A percentile compares a stretch with the other conserved stretches of the same genome.
These are phyloP conservation scores for Noctua comes DNA, from an alignment of 2,888 invertebrate species.

Conservation along the genomic window DNA sequence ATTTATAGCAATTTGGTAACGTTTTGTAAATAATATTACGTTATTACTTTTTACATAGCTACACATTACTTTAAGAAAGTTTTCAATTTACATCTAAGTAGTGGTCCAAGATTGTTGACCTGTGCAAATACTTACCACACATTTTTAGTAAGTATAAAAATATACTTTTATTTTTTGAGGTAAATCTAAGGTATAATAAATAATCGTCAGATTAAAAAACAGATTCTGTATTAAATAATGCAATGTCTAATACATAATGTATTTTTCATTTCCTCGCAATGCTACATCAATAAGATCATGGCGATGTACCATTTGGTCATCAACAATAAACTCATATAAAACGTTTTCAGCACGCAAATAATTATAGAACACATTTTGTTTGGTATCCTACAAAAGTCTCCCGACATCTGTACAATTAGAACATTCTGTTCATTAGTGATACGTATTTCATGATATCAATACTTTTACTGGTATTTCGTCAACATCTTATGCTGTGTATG, in stretches of 20 bases:
- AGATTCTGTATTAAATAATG: constrained; percentile 45
- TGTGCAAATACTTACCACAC: constrained; percentile 62
- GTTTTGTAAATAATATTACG: constrained; percentile 73
- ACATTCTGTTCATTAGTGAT: constrained; percentile 47
- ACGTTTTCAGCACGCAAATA: constrained; percentile 56
- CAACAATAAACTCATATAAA: constrained; percentile 52
- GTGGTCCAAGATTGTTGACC: constrained; percentile 69
- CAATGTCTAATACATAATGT: constrained; percentile 56
- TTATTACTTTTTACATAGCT: constrained; percentile 60
- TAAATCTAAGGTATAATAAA: constrained; percentile 57
- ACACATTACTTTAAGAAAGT: constrained; percentile 55
- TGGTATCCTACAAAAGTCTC: constrained; percentile 49
- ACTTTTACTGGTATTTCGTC: constrained; percentile 65
- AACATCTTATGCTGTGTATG: constrained; percentile 51
- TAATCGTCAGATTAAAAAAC: constrained; percentile 44
- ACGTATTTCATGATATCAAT: constrained; percentile 64
- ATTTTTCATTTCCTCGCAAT: constrained; percentile 31
- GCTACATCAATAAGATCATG: constrained; percentile 30
- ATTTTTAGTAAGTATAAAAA: constrained; percentile 64
- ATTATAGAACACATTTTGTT: constrained; percentile 58
- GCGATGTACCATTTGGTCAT: constrained; percentile 37
- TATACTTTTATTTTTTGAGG: constrained; percentile 53
- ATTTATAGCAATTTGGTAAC: constrained; percentile 82
- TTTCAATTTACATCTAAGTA: constrained; percentile 57
- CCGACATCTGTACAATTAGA: constrained; percentile 41